These are phyloP conservation scores for Abrostola triplasia DNA, from an alignment of 2,888 invertebrate species.

Conservation along the genomic window DNA sequence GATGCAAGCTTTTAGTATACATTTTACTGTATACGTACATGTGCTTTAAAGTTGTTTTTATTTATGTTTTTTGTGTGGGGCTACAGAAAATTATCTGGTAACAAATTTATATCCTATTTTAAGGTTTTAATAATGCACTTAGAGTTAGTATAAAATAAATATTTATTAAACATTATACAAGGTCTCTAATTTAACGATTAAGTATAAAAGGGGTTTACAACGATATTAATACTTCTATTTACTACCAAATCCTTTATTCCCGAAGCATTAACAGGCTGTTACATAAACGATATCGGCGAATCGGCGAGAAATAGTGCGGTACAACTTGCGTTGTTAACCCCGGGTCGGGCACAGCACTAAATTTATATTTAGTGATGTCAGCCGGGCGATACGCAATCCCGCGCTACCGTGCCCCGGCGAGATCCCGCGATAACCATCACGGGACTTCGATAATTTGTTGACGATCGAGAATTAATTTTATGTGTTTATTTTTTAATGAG, in stretches of 20 bases:
- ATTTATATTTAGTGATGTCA: conserved; percentile 82
- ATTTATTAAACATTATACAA: background rate
- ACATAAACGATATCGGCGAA: conserved; percentile 69
- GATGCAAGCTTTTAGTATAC: too few species aligned
- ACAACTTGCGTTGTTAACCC: conserved; percentile 78
- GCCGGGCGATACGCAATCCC: conserved; percentile 76
- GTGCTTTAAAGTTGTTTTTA: background rate
- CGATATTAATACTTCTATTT: conserved; percentile 8
- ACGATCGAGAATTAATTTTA: conserved; percentile 68
- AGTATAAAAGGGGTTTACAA: background rate
- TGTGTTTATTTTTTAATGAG: conserved; percentile 62
- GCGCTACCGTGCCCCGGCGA: conserved; percentile 75
- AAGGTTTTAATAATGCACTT: background rate
- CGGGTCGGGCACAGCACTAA: conserved; percentile 74
- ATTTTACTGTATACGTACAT: too few species aligned
- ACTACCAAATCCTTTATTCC: conserved; percentile 37
- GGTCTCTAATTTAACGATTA: background rate
- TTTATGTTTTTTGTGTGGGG: background rate
- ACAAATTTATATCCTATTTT: background rate
- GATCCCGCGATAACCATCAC: conserved; percentile 73
- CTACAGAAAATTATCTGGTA: background rate
- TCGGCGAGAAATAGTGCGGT: conserved; percentile 79
- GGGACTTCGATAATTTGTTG: conserved; percentile 75
- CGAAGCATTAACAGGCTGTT: conserved; percentile 50
- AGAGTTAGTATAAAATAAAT: background rate